Evolutionary conservation across 2,888 invertebrate species (phyloP).

Genomic region (Drosophila nr. fundita): DNA sequence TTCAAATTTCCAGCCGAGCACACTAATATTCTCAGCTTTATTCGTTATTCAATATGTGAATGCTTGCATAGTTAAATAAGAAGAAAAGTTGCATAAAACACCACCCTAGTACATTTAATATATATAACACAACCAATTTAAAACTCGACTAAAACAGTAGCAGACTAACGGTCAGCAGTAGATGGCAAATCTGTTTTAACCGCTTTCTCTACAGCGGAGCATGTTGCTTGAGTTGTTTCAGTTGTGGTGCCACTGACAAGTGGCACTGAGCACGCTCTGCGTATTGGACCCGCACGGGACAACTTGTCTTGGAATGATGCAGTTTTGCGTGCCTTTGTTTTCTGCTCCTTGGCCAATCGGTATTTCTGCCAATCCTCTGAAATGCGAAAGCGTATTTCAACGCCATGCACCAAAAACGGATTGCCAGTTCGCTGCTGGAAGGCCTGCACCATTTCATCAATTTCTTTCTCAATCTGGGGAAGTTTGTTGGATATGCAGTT

Average conservation of each 20-base stretch:
- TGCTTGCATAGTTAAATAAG: background rate
- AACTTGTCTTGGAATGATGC: background rate
- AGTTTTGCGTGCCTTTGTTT: slow-evolving; percentile 84
- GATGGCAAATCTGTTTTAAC: background rate
- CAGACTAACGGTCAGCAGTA: background rate
- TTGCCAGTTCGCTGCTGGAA: slow-evolving; percentile 86
- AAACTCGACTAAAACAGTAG: background rate
- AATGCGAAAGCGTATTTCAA: slow-evolving; percentile 87
- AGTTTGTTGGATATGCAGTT: slow-evolving; percentile 89
- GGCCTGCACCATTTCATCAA: slow-evolving; percentile 86
- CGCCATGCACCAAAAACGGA: slow-evolving; percentile 88
- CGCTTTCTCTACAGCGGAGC: background rate
- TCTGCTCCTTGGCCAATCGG: slow-evolving; percentile 71
- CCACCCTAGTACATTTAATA: background rate
- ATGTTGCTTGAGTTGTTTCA: background rate
- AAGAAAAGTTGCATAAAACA: background rate
- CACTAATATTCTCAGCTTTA: background rate
- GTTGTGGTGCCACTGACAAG: background rate
- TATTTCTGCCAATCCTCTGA: slow-evolving; percentile 87
- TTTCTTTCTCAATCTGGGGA: slow-evolving; percentile 89
- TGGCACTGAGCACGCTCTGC: slow-evolving; percentile 30
- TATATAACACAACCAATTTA: background rate
- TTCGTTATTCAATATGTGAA: background rate
- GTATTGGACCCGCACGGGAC: background rate
- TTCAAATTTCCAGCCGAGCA: background rate